Evolutionary conservation across 2,113 vertebrate genomes (phyloP), one percentile per base, ranked within the genome.

Genomic region (Eolophus roseicapilla): DNA sequence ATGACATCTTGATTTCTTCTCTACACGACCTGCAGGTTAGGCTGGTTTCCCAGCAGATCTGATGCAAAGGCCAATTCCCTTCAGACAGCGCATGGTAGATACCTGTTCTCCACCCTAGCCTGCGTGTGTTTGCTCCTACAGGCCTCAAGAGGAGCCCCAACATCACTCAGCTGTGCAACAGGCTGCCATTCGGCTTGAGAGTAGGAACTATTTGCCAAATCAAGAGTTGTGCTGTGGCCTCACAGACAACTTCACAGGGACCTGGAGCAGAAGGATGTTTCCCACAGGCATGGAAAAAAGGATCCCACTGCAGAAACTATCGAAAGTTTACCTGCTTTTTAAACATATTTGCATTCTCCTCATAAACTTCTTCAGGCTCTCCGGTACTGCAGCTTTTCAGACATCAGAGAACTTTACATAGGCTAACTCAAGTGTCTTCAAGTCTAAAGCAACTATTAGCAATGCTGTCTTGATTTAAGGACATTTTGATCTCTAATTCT

Each of bases 1-100:
- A 68, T 11, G 83, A 89, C 74, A 69, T 78, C 93, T 92, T 91
- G 81, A 95, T 95, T 93, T 82, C 94, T 81, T 89, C 33, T 67
- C 93, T 84, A 39, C 64, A 60, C 0, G 1, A 43, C 79, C 89
- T 84, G 52, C 62, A 47, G 43, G 41, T 19, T 55, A 53, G 44
- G 50, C 69, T 1, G 3, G n/a, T 13, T 69, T 68, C 47, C 27
- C 50, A 64, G 81, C 25, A 75, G 50, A 33, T 29, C 10, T 55
- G 23, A 27, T 46, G 23, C 16, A n/a, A 29, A 21, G 44, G 44
- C 63, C 73, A 62, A 11, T 7, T 31, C 37, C 24, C 49, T 57
- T 86, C 3, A 39, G n/a, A 74, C 35, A 80, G 31, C 1, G 1
- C 17, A 20, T 1, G 0, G 80, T 39, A 86, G 76, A 17, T 16